These are phyloP conservation scores for Tiliqua scincoides DNA, from an alignment of 2,113 vertebrate genomes.

Conservation along the genomic window DNA sequence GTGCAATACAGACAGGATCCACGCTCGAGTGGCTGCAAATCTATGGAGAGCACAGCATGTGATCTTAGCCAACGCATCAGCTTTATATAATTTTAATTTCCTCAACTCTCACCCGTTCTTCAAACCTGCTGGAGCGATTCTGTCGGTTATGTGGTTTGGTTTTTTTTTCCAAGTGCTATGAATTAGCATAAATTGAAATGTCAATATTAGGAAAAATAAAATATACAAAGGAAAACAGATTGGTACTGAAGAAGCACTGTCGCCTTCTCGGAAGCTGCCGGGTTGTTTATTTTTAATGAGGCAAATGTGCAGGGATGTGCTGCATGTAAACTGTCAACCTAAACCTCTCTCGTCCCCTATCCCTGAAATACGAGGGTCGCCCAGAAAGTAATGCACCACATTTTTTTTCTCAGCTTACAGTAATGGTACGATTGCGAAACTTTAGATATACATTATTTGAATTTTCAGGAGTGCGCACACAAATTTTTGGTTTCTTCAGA, in stretches of 20 bases:
- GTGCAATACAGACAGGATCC: slow-evolving; percentile 62
- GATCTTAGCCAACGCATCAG: slow-evolving; percentile 64
- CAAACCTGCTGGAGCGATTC: slow-evolving; percentile 57
- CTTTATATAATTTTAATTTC: slow-evolving; percentile 72
- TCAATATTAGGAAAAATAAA: slow-evolving; percentile 57
- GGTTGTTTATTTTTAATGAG: slow-evolving; percentile 47
- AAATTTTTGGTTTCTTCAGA: too few relatives aligned
- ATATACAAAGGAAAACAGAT: slow-evolving; percentile 10
- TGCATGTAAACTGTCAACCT: not conserved
- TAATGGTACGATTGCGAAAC: too few relatives aligned
- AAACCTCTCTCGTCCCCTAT: not conserved
- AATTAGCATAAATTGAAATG: slow-evolving; percentile 75
- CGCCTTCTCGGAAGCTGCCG: slow-evolving; percentile 35
- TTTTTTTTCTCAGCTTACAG: too few relatives aligned
- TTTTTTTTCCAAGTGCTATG: slow-evolving; percentile 40
- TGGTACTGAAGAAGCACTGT: slow-evolving; percentile 34
- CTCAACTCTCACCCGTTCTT: slow-evolving; percentile 64
- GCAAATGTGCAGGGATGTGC: slow-evolving; percentile 22
- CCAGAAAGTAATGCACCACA: too few relatives aligned
- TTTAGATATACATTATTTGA: too few relatives aligned
- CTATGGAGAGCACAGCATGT: slow-evolving; percentile 58
- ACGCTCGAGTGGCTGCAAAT: slow-evolving; percentile 69
- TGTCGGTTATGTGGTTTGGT: slow-evolving; percentile 40
- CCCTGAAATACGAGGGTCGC: too few relatives aligned
- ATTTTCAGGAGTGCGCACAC: too few relatives aligned